These are phyloP conservation scores for Teleopsis dalmanni DNA, from an alignment of 1,140 invertebrate genomes.

Conservation along the genomic window DNA sequence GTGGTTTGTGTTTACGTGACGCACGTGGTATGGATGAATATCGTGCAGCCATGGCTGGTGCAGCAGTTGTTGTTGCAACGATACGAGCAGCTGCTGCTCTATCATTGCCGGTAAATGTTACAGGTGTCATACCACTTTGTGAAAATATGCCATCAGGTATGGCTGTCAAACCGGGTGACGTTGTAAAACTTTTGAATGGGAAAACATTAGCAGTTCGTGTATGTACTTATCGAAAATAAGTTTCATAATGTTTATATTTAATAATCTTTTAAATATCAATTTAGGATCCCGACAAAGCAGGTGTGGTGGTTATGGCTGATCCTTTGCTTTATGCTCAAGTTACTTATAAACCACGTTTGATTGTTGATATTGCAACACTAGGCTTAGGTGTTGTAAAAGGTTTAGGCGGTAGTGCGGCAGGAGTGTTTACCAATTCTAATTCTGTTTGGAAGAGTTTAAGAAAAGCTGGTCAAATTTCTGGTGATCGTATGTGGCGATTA, in stretches of 20 bases:
- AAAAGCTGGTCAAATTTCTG: conserved; percentile 60
- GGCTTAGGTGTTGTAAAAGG: conserved; percentile 44
- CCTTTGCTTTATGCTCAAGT: conserved; percentile 72
- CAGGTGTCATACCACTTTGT: conserved; percentile 50
- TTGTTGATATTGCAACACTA: conserved; percentile 73
- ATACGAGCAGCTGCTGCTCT: conserved; percentile 32
- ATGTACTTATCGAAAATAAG: neutral
- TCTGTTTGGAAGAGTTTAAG: conserved; percentile 57
- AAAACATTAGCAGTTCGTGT: conserved; percentile 67
- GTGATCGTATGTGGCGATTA: conserved; percentile 85
- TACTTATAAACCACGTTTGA: conserved; percentile 53
- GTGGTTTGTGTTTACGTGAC: conserved; percentile 47
- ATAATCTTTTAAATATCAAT: neutral
- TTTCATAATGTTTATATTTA: neutral
- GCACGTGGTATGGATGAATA: conserved; percentile 69
- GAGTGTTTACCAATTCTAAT: conserved; percentile 67
- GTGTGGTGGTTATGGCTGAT: conserved; percentile 80
- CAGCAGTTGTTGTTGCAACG: conserved; percentile 30
- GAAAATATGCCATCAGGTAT: conserved; percentile 82
- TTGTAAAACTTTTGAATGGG: conserved; percentile 74
- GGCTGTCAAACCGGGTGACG: conserved; percentile 81
- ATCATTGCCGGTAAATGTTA: conserved; percentile 29
- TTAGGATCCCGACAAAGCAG: conserved; percentile 88
- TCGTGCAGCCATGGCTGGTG: conserved; percentile 73
- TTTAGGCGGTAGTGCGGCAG: conserved; percentile 67